Base-by-base conservation (phyloP, 1,140 invertebrate genomes). In the Matsumurasca onukii region DNA sequence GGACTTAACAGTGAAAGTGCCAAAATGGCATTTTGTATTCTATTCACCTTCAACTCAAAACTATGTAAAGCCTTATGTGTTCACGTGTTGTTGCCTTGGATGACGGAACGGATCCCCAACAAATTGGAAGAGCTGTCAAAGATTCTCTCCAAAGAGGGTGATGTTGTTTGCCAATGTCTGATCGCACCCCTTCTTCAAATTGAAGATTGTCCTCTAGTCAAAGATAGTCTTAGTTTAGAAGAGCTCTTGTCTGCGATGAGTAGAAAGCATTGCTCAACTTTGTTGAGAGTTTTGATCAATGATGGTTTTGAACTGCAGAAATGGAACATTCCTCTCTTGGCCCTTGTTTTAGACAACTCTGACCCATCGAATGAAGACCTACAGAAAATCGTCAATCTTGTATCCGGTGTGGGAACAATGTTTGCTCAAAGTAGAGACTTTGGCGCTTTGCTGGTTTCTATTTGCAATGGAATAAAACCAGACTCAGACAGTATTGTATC, bases 351-450 rank as follows among this genome's bases (percentile, higher is more conserved):
- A 15, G 3, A 29, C 25, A 25, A 59, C 5, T 2, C 55, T 22
- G 24, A 59, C 5, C 25, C 25, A 9, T 27, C 55, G 13, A 12
- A 29, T 59, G 22, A 59, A 2, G 25, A 27, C 15, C n/a, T 59
- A 24, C 5, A 27, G 2, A 13, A 15, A 27, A 15, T 59, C 15
- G 25, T 59, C 22, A 22, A 59, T 12, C 25, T 59, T 22, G 9
- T 59, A 27, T 59, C 55, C 30, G 15, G 24, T 2, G 3, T n/a
- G 5, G 24, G 55, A 5, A 2, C 55, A 13, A 22, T n/a, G 55
- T 27, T 59, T 59, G 55, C 15, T 29, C 55, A 59, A 29, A 59
- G 24, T n/a, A 59, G 55, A 59, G 22, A 59, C 13, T 59, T 59
- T 59, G 55, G 55, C 3, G 55, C 22, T 27, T 29, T 59, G 5